A percentile compares a stretch with the other conserved stretches of the same genome.
These are phyloP conservation scores for Gambusia affinis DNA, from an alignment of 2,113 vertebrate species.

Conservation along the genomic window DNA sequence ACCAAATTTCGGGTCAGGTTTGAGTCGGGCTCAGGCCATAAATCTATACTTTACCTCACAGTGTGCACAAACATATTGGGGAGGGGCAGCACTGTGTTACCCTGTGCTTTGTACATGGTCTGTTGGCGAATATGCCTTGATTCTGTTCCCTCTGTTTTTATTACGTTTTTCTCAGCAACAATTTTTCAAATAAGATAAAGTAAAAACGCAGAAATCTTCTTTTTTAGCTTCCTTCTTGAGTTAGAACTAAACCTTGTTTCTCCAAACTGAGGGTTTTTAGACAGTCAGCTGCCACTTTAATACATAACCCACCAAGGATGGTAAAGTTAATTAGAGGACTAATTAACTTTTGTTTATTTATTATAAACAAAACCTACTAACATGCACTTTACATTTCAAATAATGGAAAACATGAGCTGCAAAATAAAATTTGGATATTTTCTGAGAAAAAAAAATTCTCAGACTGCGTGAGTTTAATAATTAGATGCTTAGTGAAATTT, in stretches of 20 bases:
- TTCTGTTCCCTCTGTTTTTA: background rate
- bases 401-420: background rate
- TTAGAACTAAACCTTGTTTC: too few species aligned
- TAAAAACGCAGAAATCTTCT: too few species aligned
- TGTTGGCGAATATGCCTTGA: background rate
- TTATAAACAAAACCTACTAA: background rate
- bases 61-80: background rate
- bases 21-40: too few species aligned
- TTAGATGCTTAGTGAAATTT: conserved; percentile 7
- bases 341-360: background rate
- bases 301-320: background rate
- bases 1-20: too few species aligned
- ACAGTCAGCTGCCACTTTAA: too few species aligned
- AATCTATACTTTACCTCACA: background rate
- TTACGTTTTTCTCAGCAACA: too few species aligned
- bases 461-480: too few species aligned
- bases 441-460: background rate
- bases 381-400: background rate
- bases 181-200: too few species aligned
- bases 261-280: too few species aligned
- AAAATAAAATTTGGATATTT: background rate
- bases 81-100: background rate
- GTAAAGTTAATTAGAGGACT: background rate
- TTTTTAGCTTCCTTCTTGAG: too few species aligned
- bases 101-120: background rate